phyloP scores from a whole-genome alignment of 2,888 invertebrate genomes.

The Mesorhabditis belari region DNA sequence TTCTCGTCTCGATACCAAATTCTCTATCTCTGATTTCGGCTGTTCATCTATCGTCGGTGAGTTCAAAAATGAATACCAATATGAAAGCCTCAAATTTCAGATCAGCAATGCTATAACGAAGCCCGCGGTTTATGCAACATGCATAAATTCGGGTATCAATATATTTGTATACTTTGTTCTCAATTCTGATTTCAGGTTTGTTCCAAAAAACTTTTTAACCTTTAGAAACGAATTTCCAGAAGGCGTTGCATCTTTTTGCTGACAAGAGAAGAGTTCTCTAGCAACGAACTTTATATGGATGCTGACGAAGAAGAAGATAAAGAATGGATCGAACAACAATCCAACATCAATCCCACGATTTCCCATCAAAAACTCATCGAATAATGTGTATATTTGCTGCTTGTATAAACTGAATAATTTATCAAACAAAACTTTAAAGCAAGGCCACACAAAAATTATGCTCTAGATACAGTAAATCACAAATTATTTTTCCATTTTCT shows the following conservation, averaged over 20 bases:
- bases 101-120: constrained; percentile 27
- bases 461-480: too few relatives aligned
- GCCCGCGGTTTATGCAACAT: constrained; percentile 31
- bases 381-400: too few relatives aligned
- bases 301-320: not conserved
- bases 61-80: not conserved
- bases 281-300: too few relatives aligned
- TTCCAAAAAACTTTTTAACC: not conserved
- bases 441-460: too few relatives aligned
- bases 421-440: too few relatives aligned
- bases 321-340: not conserved
- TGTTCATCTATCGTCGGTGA: not conserved
- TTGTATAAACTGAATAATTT: too few relatives aligned
- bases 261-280: not conserved
- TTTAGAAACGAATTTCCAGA: not conserved
- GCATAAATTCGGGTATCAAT: constrained; percentile 33
- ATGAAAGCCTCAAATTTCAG: constrained; percentile 8
- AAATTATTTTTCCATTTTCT: too few relatives aligned
- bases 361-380: not conserved
- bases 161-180: constrained; percentile 33
- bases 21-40: not conserved
- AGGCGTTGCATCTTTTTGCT: not conserved
- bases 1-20: not conserved
- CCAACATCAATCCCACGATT: not conserved
- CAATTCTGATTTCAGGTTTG: constrained; percentile 22